A percentile compares a stretch with the other conserved stretches of the same genome.
These are phyloP conservation scores for Machimus rusticus DNA, from an alignment of 2,888 invertebrate genomes.

Conservation along the genomic window DNA sequence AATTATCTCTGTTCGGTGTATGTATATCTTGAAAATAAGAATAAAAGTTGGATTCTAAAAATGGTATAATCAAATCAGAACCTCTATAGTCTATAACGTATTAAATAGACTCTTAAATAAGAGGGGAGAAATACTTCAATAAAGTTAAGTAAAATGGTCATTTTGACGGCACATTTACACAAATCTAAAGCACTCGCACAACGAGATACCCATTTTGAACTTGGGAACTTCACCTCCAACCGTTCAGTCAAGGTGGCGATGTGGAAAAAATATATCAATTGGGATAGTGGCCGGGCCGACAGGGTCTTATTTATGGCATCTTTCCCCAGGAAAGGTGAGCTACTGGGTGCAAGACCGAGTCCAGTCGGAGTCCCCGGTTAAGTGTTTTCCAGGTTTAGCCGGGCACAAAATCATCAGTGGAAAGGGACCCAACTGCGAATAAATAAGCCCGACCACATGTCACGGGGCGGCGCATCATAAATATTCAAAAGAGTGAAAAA, in stretches of 20 bases:
- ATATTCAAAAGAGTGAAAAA: slow-evolving; percentile 38
- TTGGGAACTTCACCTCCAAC: background rate
- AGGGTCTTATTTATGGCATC: background rate
- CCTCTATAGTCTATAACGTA: background rate
- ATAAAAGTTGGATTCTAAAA: too few species aligned
- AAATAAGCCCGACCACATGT: slow-evolving; percentile 36
- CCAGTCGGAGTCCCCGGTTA: background rate
- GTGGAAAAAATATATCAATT: slow-evolving; percentile 28
- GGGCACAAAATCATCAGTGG: slow-evolving; percentile 3
- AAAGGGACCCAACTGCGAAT: background rate
- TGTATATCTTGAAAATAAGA: too few species aligned
- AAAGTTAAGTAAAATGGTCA: background rate
- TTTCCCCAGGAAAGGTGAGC: background rate
- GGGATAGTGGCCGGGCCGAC: slow-evolving; percentile 1
- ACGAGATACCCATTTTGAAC: background rate
- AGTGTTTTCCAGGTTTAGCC: background rate
- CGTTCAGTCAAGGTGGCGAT: background rate
- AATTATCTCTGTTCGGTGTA: too few species aligned
- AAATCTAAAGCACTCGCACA: background rate
- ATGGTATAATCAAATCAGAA: background rate
- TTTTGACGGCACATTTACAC: background rate
- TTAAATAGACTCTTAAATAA: background rate
- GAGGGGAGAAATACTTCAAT: background rate
- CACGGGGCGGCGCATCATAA: slow-evolving; percentile 35
- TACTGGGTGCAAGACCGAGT: slow-evolving; percentile 9